Conservation (phyloP, 2,797 vertebrate species). For the Streptopelia turtur region DNA sequence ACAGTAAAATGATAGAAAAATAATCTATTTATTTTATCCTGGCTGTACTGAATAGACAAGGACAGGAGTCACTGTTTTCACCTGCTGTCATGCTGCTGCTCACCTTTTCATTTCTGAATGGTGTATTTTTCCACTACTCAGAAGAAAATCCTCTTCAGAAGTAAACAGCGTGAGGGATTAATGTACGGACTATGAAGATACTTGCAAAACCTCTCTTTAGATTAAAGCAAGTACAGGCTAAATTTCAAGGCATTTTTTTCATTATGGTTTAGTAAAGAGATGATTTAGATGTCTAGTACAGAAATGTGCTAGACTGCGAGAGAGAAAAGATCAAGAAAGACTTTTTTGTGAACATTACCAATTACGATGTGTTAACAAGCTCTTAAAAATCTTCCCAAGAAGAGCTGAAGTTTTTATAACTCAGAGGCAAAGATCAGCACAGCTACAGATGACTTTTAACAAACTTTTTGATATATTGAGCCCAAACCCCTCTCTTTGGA, state of each 20-base stretch:
- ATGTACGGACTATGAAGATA: constrained; percentile 3
- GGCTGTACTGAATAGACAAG: background rate
- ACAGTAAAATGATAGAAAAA: background rate
- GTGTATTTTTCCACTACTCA: background rate
- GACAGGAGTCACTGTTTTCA: background rate
- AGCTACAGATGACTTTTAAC: background rate
- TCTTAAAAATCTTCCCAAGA: constrained; percentile 14
- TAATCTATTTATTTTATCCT: constrained; percentile 4
- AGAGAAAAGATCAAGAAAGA: constrained; percentile 19
- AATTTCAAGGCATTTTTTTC: constrained; percentile 50
- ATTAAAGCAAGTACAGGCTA: constrained; percentile 23
- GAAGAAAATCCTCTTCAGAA: constrained; percentile 32
- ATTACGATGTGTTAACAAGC: constrained; percentile 35
- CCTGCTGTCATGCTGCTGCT: background rate
- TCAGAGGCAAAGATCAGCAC: background rate
- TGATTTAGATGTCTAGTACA: constrained; percentile 39
- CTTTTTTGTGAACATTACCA: constrained; percentile 8
- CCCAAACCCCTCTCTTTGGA: background rate
- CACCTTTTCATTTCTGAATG: background rate
- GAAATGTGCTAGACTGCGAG: constrained; percentile 25
- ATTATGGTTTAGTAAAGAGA: constrained; percentile 1
- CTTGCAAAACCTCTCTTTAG: constrained; percentile 41
- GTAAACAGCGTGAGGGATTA: constrained; percentile 44
- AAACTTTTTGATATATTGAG: background rate
- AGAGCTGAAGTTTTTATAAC: constrained; percentile 6